Evolutionary conservation across 2,888 invertebrate genomes (phyloP), one percentile per base, ranked within the genome.

Genomic region (Andrena camellia): DNA sequence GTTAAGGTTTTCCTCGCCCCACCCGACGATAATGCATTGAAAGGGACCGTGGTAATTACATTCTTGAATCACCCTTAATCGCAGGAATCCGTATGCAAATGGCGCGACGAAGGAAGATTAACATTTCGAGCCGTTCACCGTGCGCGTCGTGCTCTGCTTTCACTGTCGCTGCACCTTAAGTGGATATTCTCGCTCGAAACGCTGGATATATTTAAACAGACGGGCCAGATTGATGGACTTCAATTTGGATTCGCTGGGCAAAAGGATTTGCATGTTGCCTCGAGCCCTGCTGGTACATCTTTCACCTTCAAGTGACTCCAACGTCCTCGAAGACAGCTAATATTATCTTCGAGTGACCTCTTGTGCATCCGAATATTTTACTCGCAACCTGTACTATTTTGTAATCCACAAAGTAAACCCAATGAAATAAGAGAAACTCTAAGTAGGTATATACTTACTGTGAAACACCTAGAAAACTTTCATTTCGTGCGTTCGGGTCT

Each of bases 11-110:
- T 10, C 23, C 57, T 8, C 26, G 57, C 26, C 13, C 8, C 13
- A 26, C 26, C 35, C 13, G 63, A 63, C 35, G 63, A 33, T 60
- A n/a, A 33, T 26, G 31, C 23, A 20, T 60, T 35, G 8, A 31
- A 35, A 23, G n/a, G 50, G 2, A n/a, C 23, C 26, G 29, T 0
- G 10, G 23, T 59, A 79, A 79, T 69, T 29, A 29, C 69, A 23
- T 48, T 29, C 29, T 48, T 52, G 64, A 66, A 77, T 70, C 62
- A 71, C 71, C 48, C 50, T 70, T 78, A 78, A 80, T 80, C 78
- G 70, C 48, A 26, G 20, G 13, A 4, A 8, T 35, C 17, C 52
- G 80, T 35, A 64, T 78, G 80, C 48, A 71, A 78, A 80, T 71
- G 60, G 23, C 48, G 10, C 2, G 8, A 20, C 35, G n/a, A 20